Percentiles rank a stretch among this genome's conserved stretches.
Evolutionary conservation across 2,888 invertebrate species (phyloP).

Genomic region (Cordilura impudica): DNA sequence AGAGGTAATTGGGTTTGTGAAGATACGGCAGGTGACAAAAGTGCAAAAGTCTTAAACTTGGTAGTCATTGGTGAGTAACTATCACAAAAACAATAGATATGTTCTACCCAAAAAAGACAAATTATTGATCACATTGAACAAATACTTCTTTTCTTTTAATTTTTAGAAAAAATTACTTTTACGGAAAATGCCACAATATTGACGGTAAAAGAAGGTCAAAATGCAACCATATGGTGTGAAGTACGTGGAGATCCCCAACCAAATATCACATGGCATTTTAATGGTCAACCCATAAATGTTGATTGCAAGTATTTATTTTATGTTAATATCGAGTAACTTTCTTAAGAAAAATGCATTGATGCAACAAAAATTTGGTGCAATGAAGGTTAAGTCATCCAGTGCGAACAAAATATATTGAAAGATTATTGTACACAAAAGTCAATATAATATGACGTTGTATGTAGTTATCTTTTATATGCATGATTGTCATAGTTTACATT

Average conservation of each 20-base stretch:
- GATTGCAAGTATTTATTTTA: slow-evolving; percentile 71
- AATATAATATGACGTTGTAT: too few relatives aligned
- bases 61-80: slow-evolving; percentile 77
- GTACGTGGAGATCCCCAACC: slow-evolving; percentile 79
- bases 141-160: slow-evolving; percentile 24
- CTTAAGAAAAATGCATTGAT: too few relatives aligned
- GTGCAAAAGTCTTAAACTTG: slow-evolving; percentile 75
- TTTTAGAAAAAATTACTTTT: slow-evolving; percentile 80
- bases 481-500: too few relatives aligned
- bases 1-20: slow-evolving; percentile 79
- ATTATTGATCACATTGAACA: slow-evolving; percentile 37
- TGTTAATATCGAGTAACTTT: too few relatives aligned
- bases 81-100: slow-evolving; percentile 16
- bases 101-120: slow-evolving; percentile 28
- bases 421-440: too few relatives aligned
- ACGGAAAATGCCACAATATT: slow-evolving; percentile 79
- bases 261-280: slow-evolving; percentile 78
- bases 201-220: slow-evolving; percentile 79
- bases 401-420: too few relatives aligned
- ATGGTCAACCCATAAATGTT: slow-evolving; percentile 75
- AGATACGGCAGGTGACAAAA: slow-evolving; percentile 67
- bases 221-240: slow-evolving; percentile 78
- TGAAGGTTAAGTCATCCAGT: too few relatives aligned
- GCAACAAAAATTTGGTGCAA: too few relatives aligned
- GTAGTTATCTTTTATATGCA: too few relatives aligned